Evolutionary conservation across 2,888 invertebrate species (phyloP).

Genomic region (Drosophila acutilabella): DNA sequence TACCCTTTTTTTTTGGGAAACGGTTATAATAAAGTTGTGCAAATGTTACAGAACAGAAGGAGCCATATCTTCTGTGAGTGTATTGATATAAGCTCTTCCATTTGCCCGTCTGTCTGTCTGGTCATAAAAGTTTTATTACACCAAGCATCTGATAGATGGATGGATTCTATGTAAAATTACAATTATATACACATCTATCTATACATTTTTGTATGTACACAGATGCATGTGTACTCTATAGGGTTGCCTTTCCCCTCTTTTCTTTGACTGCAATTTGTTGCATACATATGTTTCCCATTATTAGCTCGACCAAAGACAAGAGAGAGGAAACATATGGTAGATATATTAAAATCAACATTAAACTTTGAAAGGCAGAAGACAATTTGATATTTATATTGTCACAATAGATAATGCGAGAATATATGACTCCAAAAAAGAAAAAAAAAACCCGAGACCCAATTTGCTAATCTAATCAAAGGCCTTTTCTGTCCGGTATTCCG

Average conservation of each 20-base stretch:
- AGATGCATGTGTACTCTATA: background rate
- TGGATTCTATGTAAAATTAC: conserved; percentile 1
- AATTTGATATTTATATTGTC: conserved; percentile 59
- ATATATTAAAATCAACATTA: conserved; percentile 14
- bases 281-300: conserved; percentile 39
- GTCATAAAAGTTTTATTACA: conserved; percentile 18
- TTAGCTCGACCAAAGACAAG: background rate
- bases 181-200: background rate
- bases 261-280: conserved; percentile 54
- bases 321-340: conserved; percentile 60
- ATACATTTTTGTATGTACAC: background rate
- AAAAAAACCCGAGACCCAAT: conserved; percentile 32
- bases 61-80: background rate
- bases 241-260: conserved; percentile 48
- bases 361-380: conserved; percentile 29
- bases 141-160: conserved; percentile 1
- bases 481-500: conserved; percentile 1
- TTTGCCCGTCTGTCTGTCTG: conserved; percentile 2
- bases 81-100: background rate
- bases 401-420: conserved; percentile 39
- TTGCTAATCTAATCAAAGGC: conserved; percentile 68
- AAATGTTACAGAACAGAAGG: conserved; percentile 1
- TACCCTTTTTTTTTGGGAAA: conserved; percentile 2
- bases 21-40: conserved; percentile 10
- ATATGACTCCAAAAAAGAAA: too few species aligned